Conservation (phyloP, 2,797 vertebrate genomes). For the Erpetoichthys calabaricus region DNA sequence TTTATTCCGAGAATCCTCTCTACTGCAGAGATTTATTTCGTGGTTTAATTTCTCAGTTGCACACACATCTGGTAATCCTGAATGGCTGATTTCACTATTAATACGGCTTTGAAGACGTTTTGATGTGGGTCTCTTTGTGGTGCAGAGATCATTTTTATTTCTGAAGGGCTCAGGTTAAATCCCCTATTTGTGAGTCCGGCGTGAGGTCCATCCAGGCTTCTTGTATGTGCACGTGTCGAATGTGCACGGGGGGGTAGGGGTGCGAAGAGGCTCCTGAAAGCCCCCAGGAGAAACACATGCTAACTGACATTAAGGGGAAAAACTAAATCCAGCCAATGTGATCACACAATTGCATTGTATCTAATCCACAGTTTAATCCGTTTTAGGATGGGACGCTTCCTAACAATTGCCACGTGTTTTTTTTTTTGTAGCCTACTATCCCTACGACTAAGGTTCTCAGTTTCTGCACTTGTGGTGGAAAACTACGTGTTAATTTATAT, state of each 20-base stretch:
- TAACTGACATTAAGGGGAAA: constrained; percentile 21
- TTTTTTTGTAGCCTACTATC: too few relatives aligned
- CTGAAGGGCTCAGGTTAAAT: constrained; percentile 36
- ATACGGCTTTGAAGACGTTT: constrained; percentile 19
- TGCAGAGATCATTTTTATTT: constrained; percentile 27
- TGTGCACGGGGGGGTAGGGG: constrained; percentile 26
- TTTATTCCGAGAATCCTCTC: too few relatives aligned
- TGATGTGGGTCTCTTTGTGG: constrained; percentile 24
- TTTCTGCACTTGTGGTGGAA: too few relatives aligned
- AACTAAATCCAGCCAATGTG: constrained; percentile 10
- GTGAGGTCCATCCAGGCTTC: constrained; percentile 34
- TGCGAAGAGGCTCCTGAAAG: constrained; percentile 29
- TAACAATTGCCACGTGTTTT: too few relatives aligned
- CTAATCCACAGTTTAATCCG: constrained; percentile 18
- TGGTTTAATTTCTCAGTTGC: too few relatives aligned
- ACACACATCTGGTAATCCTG: constrained; percentile 11
- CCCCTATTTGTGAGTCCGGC: constrained; percentile 39
- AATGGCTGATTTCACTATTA: constrained; percentile 9
- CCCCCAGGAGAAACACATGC: constrained; percentile 32
- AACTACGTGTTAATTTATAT: too few relatives aligned
- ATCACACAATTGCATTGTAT: constrained; percentile 9
- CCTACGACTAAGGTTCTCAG: too few relatives aligned
- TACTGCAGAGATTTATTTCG: too few relatives aligned
- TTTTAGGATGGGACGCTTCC: constrained; percentile 13
- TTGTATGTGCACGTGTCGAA: constrained; percentile 46